These are phyloP conservation scores for Drosophila ustulata DNA, from an alignment of 2,888 invertebrate genomes.

Conservation along the genomic window DNA sequence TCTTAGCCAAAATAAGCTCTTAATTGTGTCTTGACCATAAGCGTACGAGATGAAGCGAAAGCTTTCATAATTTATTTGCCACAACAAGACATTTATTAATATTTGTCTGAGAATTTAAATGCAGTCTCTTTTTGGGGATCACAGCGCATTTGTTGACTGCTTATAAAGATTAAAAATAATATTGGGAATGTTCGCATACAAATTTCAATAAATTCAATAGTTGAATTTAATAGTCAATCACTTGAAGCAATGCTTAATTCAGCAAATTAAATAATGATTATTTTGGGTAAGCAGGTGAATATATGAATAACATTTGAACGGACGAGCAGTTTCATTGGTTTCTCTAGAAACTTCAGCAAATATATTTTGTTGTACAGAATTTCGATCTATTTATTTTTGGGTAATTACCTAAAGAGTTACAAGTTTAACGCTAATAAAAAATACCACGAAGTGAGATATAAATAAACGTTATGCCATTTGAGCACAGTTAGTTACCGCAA, in stretches of 20 bases:
- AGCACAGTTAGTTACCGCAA: not conserved
- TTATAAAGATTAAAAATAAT: too few relatives aligned
- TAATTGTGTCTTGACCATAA: constrained; percentile 7
- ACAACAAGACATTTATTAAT: constrained; percentile 14
- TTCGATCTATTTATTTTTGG: not conserved
- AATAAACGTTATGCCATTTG: not conserved
- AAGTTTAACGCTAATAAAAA: not conserved
- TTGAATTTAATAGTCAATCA: too few relatives aligned
- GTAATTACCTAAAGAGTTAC: not conserved
- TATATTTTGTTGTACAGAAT: not conserved
- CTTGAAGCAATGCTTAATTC: too few relatives aligned
- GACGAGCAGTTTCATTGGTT: not conserved
- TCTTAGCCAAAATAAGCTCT: constrained; percentile 8
- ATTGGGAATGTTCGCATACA: too few relatives aligned
- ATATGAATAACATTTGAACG: too few relatives aligned
- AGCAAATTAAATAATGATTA: too few relatives aligned
- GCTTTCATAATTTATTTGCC: constrained; percentile 9
- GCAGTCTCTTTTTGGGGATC: not conserved
- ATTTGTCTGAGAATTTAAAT: constrained; percentile 1
- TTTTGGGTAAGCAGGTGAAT: too few relatives aligned
- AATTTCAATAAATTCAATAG: too few relatives aligned
- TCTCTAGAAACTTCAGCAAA: not conserved
- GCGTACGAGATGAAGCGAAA: not conserved
- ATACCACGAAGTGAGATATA: not conserved
- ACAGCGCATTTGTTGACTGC: too few relatives aligned